These are phyloP conservation scores for Drosophila nigrodunni DNA, from an alignment of 1,140 invertebrate genomes.

Conservation along the genomic window DNA sequence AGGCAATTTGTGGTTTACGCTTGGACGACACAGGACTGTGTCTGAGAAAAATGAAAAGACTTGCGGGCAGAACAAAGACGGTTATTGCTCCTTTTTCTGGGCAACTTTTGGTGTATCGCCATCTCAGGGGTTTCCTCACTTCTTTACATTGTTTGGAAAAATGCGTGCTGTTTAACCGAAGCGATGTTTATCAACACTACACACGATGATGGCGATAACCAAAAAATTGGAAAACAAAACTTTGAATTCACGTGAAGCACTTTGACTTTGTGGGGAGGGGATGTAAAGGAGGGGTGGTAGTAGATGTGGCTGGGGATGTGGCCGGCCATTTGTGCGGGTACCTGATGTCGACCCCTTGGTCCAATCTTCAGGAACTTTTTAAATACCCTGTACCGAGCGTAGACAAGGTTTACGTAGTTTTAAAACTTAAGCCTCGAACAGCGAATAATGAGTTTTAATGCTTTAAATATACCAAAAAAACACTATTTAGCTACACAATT, in stretches of 20 bases:
- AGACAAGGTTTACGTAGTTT: no score
- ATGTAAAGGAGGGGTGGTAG: neutral
- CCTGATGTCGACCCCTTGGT: slow-evolving; percentile 28
- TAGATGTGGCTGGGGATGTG: neutral
- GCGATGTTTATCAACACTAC: slow-evolving; percentile 50
- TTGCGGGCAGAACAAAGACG: slow-evolving; percentile 28
- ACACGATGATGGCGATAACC: slow-evolving; percentile 54
- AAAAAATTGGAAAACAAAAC: slow-evolving; percentile 58
- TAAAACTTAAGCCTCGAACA: no score
- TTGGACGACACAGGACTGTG: slow-evolving; percentile 22
- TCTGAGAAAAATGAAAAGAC: neutral
- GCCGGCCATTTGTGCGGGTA: slow-evolving; percentile 52
- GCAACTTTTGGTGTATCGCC: slow-evolving; percentile 8
- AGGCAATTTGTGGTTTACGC: slow-evolving; percentile 24
- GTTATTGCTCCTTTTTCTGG: neutral
- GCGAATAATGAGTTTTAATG: no score
- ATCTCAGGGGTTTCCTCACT: neutral
- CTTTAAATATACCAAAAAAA: no score
- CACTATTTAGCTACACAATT: no score
- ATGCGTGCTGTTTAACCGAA: no score
- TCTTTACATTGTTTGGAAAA: slow-evolving; percentile 35
- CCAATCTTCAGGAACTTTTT: slow-evolving; percentile 29
- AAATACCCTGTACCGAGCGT: no score
- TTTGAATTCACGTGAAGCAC: slow-evolving; percentile 38
- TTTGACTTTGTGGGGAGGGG: neutral